Percentiles rank a stretch among this genome's conserved stretches.
Evolutionary conservation across 2,888 invertebrate genomes (phyloP).

Genomic region (Hemaris fuciformis): DNA sequence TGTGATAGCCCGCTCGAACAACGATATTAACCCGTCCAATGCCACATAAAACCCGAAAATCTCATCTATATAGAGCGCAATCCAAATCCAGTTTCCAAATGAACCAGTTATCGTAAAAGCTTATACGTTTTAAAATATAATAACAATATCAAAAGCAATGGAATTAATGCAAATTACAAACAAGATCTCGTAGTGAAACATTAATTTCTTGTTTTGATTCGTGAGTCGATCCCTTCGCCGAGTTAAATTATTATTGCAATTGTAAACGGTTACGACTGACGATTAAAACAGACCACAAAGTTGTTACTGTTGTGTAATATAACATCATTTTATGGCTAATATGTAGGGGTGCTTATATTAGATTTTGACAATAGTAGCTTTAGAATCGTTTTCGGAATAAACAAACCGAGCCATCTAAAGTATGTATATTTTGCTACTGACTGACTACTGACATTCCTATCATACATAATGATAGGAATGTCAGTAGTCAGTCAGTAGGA

Average conservation of each 20-base stretch:
- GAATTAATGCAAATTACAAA: conserved; percentile 53
- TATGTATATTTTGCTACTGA: too few relatives aligned
- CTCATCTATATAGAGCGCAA: background rate
- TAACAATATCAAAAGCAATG: conserved; percentile 44
- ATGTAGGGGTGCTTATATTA: conserved; percentile 25
- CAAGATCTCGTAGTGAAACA: conserved; percentile 45
- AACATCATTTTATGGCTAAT: conserved; percentile 61
- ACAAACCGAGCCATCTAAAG: too few relatives aligned
- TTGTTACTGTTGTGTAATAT: conserved; percentile 30
- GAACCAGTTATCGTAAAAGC: conserved; percentile 19
- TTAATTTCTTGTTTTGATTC: conserved; percentile 67
- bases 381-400: too few relatives aligned
- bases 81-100: background rate
- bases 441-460: too few relatives aligned
- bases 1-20: background rate
- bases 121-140: conserved; percentile 47
- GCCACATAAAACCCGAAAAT: background rate
- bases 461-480: too few relatives aligned
- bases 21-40: too few relatives aligned
- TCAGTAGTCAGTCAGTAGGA: too few relatives aligned
- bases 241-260: conserved; percentile 76
- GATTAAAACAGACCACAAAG: conserved; percentile 72
- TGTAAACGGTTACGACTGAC: conserved; percentile 72
- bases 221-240: conserved; percentile 48
- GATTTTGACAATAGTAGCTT: too few relatives aligned